phyloP scores from a whole-genome alignment of 2,113 vertebrate species.

The Apeltes quadracus region DNA sequence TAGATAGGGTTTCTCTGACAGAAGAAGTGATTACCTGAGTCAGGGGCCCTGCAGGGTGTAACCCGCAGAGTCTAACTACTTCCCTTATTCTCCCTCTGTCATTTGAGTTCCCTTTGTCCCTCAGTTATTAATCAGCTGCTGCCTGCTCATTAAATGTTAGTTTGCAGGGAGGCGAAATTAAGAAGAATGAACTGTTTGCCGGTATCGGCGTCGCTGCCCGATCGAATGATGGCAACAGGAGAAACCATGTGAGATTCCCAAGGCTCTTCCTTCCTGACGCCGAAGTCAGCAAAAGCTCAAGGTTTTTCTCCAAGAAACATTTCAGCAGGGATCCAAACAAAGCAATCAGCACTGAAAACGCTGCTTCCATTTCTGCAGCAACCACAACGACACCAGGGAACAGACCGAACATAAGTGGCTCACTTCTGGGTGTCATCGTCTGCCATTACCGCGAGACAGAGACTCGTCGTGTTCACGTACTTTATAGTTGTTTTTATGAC shows the following conservation, averaged over 20 bases:
- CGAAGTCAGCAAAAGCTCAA: background rate
- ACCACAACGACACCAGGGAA: no score
- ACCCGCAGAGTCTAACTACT: conserved; percentile 56
- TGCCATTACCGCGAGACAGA: no score
- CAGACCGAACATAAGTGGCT: no score
- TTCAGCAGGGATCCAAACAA: conserved; percentile 56
- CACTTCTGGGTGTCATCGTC: no score
- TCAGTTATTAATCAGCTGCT: conserved; percentile 55
- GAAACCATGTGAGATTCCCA: background rate
- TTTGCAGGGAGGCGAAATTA: conserved; percentile 52
- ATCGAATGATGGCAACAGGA: background rate
- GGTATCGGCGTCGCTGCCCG: background rate
- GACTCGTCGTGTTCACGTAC: no score
- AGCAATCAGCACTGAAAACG: conserved; percentile 31
- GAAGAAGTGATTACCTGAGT: conserved; percentile 32
- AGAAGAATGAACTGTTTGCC: conserved; percentile 16
- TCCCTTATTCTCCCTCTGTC: conserved; percentile 58
- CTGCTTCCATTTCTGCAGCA: no score
- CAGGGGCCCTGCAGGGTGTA: conserved; percentile 38
- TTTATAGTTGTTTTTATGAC: no score
- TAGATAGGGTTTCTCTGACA: conserved; percentile 25
- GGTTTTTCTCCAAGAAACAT: background rate
- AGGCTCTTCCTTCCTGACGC: background rate
- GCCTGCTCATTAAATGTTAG: conserved; percentile 36
- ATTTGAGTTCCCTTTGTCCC: conserved; percentile 56